Evolutionary conservation across 2,888 invertebrate species (phyloP).

Genomic region (Conchocele bisecta): DNA sequence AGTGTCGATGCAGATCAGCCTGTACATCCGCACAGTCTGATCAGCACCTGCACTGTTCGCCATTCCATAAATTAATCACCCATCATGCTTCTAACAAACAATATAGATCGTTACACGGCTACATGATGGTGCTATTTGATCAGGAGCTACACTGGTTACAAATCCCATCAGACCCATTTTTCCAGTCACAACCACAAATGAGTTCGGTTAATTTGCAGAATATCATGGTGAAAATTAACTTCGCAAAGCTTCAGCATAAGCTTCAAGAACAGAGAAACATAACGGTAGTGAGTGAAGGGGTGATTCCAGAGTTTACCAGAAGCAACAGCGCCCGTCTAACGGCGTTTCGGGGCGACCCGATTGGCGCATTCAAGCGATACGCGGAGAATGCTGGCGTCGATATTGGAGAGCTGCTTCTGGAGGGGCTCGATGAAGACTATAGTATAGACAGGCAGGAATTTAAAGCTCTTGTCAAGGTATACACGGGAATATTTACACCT

Average conservation of each 20-base stretch:
- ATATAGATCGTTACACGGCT: too few relatives aligned
- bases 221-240: constrained; percentile 68
- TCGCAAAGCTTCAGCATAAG: constrained; percentile 59
- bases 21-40: too few relatives aligned
- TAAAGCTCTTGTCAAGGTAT: constrained; percentile 58
- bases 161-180: too few relatives aligned
- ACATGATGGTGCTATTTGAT: too few relatives aligned
- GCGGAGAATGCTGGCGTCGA: constrained; percentile 50
- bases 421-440: constrained; percentile 50
- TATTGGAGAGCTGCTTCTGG: constrained; percentile 51
- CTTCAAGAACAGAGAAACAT: constrained; percentile 57
- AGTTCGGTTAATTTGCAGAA: constrained; percentile 52
- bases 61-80: too few relatives aligned
- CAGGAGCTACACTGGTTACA: too few relatives aligned
- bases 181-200: too few relatives aligned
- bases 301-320: constrained; percentile 64
- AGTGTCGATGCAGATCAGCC: too few relatives aligned
- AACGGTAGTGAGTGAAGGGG: constrained; percentile 63
- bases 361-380: constrained; percentile 61
- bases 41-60: too few relatives aligned
- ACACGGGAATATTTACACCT: too few relatives aligned
- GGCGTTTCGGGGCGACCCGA: constrained; percentile 65
- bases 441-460: constrained; percentile 55
- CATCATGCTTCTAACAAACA: too few relatives aligned
- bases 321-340: constrained; percentile 63